A percentile compares a stretch with the other conserved stretches of the same genome.
These are phyloP conservation scores for Nannospalax galili DNA, from an alignment of 2,113 vertebrate species.

Conservation along the genomic window DNA sequence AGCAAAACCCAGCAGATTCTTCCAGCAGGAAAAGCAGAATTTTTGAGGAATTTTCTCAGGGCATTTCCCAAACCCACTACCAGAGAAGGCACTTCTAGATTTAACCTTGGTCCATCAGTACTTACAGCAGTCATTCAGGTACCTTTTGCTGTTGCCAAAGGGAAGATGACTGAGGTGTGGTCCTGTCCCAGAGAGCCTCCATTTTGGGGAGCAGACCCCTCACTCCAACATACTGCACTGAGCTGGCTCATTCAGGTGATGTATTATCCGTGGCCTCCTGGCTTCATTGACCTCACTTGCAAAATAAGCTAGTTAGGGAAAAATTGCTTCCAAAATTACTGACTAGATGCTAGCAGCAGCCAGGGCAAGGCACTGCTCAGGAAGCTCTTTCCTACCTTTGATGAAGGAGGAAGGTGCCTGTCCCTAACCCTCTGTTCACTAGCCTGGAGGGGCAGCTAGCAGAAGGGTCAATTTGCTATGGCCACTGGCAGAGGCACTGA, in stretches of 20 bases:
- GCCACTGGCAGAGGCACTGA: conserved; percentile 48
- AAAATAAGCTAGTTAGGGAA: background rate
- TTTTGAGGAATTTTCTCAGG: background rate
- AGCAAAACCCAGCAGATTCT: background rate
- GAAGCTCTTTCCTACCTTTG: background rate
- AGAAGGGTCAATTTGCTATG: conserved; percentile 68
- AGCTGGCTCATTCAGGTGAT: background rate
- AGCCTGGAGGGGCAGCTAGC: conserved; percentile 27
- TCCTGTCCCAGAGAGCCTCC: background rate
- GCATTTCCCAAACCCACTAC: background rate
- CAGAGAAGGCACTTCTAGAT: background rate
- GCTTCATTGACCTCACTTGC: background rate
- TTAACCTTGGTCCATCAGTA: background rate
- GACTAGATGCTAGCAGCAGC: background rate
- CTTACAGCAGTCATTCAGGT: background rate
- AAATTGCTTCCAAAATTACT: background rate
- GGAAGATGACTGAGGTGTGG: too few relatives aligned
- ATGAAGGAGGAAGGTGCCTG: background rate
- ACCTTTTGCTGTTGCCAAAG: background rate
- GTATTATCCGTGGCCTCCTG: background rate
- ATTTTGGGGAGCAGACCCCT: background rate
- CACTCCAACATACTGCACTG: background rate
- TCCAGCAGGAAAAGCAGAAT: background rate
- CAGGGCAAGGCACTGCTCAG: background rate
- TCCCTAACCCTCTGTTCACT: background rate